These are phyloP conservation scores for Callopanchax toddi DNA, from an alignment of 2,113 vertebrate species.

Conservation along the genomic window DNA sequence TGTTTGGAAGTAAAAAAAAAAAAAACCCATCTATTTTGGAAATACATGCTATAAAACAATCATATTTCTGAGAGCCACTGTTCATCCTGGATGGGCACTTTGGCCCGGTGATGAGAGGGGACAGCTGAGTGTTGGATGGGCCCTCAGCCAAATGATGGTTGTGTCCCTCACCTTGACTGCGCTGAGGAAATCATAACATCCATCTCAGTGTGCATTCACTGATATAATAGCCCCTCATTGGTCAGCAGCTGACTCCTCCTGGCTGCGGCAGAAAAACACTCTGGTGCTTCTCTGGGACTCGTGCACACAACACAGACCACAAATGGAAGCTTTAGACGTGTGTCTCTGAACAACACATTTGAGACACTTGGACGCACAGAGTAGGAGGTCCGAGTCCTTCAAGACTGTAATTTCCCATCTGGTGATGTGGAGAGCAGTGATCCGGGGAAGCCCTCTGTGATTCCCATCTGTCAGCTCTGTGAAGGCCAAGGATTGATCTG, in stretches of 20 bases:
- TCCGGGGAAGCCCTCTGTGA: conserved; percentile 50
- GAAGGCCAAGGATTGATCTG: conserved; percentile 61
- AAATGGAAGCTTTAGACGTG: conserved; percentile 32
- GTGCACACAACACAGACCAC: conserved; percentile 40
- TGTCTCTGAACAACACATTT: background rate
- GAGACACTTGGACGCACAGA: conserved; percentile 4
- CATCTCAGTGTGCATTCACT: conserved; percentile 46
- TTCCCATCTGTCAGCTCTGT: conserved; percentile 48
- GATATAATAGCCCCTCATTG: conserved; percentile 32
- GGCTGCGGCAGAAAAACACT: conserved; percentile 30
- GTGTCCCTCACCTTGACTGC: conserved; percentile 70
- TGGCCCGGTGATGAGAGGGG: conserved; percentile 32
- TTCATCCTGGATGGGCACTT: conserved; percentile 41
- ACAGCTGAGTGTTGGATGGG: conserved; percentile 58
- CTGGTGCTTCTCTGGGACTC: conserved; percentile 11
- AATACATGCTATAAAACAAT: conserved; percentile 24
- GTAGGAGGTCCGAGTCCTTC: conserved; percentile 41
- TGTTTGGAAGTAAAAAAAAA: conserved; percentile 25
- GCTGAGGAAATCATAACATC: conserved; percentile 53
- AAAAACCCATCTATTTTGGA: conserved; percentile 13
- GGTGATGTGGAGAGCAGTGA: conserved; percentile 52
- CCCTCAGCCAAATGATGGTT: conserved; percentile 58
- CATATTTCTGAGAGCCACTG: conserved; percentile 39
- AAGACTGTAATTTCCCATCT: conserved; percentile 54
- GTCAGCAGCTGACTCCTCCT: conserved; percentile 28